Evolutionary conservation across 1,140 invertebrate species (phyloP).

Genomic region (Planococcus citri): DNA sequence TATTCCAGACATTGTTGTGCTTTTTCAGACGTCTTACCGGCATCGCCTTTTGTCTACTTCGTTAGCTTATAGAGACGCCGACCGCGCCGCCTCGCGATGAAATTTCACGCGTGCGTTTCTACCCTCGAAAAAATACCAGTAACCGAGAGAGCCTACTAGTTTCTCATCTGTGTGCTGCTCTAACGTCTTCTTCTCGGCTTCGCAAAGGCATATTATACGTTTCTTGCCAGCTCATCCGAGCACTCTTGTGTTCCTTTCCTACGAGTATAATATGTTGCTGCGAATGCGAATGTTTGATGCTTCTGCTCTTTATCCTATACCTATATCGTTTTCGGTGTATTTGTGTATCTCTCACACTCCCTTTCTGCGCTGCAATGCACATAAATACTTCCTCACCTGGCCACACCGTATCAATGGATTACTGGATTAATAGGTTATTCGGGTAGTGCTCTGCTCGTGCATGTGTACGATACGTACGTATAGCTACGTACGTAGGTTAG

Average conservation of each 20-base stretch:
- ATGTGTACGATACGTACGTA: no score
- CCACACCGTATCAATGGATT: background rate
- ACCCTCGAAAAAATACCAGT: background rate
- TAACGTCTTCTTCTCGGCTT: no score
- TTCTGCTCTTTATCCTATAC: no score
- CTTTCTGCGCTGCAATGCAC: background rate
- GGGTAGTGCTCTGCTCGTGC: background rate
- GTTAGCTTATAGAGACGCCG: background rate
- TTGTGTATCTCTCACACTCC: no score
- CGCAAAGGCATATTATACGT: background rate
- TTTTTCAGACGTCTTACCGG: constrained; percentile 6
- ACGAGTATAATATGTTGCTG: no score
- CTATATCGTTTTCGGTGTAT: no score
- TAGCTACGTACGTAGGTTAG: no score
- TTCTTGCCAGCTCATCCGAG: background rate
- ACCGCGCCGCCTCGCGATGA: background rate
- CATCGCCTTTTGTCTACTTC: background rate
- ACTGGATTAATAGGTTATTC: constrained; percentile 7
- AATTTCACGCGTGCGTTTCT: constrained; percentile 2
- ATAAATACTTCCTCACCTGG: background rate
- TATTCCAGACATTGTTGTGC: constrained; percentile 6
- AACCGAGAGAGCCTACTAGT: background rate
- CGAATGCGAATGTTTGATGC: no score
- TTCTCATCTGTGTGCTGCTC: no score
- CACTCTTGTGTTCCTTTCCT: background rate